Evolutionary conservation across 2,888 invertebrate species (phyloP).

Genomic region (Oscheius myriophilus): DNA sequence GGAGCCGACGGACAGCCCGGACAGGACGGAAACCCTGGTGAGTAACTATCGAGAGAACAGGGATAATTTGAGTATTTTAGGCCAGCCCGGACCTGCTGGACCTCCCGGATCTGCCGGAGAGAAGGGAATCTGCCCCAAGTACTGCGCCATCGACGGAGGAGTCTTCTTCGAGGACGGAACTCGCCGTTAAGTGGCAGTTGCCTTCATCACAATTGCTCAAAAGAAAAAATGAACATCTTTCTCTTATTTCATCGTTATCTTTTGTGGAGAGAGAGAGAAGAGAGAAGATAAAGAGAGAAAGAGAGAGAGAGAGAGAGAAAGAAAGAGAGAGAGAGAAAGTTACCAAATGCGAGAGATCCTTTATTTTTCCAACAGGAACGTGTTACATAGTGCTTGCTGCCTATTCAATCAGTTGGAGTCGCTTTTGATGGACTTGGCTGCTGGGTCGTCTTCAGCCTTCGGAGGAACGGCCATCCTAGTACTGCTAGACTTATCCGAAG

Average conservation of each 20-base stretch:
- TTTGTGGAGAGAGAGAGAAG: not conserved
- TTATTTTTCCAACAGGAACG: too few species aligned
- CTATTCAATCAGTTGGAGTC: too few species aligned
- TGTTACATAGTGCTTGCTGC: too few species aligned
- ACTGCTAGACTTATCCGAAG: too few species aligned
- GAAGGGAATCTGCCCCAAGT: slow-evolving; percentile 62
- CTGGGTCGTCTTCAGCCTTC: too few species aligned
- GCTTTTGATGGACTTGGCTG: too few species aligned
- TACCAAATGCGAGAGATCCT: too few species aligned
- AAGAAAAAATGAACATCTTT: slow-evolving; percentile 11
- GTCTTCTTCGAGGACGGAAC: slow-evolving; percentile 71
- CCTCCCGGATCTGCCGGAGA: slow-evolving; percentile 50
- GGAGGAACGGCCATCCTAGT: too few species aligned
- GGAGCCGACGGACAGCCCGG: slow-evolving; percentile 49
- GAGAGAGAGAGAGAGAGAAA: too few species aligned
- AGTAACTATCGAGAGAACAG: slow-evolving; percentile 46
- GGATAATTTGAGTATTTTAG: slow-evolving; percentile 28
- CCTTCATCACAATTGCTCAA: not conserved
- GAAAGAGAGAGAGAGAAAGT: too few species aligned
- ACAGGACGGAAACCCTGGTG: slow-evolving; percentile 42
- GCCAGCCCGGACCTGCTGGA: slow-evolving; percentile 51
- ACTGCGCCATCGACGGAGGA: slow-evolving; percentile 59
- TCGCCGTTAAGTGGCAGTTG: slow-evolving; percentile 23
- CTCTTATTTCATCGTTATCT: not conserved
- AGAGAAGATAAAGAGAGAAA: slow-evolving; percentile 31